These are phyloP conservation scores for Haliclona indistincta DNA, from an alignment of 37 sponge, comb jelly and placozoan species.

Conservation along the genomic window DNA sequence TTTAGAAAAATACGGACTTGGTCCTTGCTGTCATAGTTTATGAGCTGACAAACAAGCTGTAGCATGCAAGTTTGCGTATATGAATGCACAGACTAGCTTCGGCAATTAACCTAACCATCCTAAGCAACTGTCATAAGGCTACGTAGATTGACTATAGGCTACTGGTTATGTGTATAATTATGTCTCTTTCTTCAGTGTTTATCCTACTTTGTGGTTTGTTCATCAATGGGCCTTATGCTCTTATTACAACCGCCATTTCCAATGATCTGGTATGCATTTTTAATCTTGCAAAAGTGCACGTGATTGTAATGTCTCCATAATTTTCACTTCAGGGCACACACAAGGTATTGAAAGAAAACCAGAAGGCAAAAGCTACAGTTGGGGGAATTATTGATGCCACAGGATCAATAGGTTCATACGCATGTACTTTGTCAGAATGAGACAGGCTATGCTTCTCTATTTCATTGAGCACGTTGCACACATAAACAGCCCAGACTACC, in stretches of 20 bases:
- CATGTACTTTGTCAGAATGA: too few species aligned
- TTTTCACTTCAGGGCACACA: constrained; percentile 18
- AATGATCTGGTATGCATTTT: constrained; percentile 11
- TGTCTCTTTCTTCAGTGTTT: constrained; percentile 19
- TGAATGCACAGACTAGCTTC: neutral
- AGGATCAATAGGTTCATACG: constrained; percentile 49
- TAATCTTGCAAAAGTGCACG: neutral
- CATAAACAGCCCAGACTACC: too few species aligned
- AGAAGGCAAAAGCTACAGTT: constrained; percentile 69
- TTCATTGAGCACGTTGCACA: too few species aligned
- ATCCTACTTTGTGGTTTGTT: constrained; percentile 49
- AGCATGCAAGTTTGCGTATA: too few species aligned
- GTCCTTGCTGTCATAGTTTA: too few species aligned
- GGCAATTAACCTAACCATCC: too few species aligned
- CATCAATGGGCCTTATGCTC: constrained; percentile 77
- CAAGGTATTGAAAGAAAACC: constrained; percentile 37
- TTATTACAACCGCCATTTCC: constrained; percentile 79
- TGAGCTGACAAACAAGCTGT: too few species aligned
- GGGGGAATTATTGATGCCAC: constrained; percentile 66
- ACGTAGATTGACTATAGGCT: too few species aligned
- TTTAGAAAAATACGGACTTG: too few species aligned
- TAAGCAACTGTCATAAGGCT: too few species aligned
- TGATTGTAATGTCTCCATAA: neutral
- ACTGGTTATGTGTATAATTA: too few species aligned
- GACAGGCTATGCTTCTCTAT: too few species aligned